Evolutionary conservation across 2,888 invertebrate species (phyloP).

Genomic region (Myopa tessellatipennis): DNA sequence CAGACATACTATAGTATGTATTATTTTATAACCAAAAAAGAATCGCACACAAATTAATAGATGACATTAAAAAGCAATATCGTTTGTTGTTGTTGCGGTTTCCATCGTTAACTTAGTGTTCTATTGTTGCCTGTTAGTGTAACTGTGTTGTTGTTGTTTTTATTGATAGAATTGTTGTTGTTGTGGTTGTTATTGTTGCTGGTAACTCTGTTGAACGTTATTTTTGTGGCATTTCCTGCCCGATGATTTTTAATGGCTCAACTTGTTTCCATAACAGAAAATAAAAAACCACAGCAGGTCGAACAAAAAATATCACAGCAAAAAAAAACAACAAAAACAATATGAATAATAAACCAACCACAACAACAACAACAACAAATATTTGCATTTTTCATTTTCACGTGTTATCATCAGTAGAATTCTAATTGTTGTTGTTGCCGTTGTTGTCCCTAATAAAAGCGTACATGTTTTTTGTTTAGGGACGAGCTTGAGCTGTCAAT

Average conservation of each 20-base stretch:
- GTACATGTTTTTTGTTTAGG: neutral
- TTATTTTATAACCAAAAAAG: too few relatives aligned
- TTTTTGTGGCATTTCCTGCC: conserved; percentile 27
- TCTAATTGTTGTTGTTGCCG: too few relatives aligned
- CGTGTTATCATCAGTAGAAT: conserved; percentile 18
- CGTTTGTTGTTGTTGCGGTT: too few relatives aligned
- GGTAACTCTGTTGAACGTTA: neutral
- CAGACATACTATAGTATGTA: too few relatives aligned
- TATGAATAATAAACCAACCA: too few relatives aligned
- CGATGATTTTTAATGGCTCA: conserved; percentile 14
- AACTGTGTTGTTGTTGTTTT: too few relatives aligned
- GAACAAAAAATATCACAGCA: neutral
- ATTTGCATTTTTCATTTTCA: conserved; percentile 27
- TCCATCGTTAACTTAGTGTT: too few relatives aligned
- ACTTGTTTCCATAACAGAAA: conserved; percentile 13
- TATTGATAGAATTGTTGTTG: neutral
- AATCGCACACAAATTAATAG: too few relatives aligned
- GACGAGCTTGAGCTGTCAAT: conserved; percentile 2
- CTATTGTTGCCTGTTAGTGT: too few relatives aligned
- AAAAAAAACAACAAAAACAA: neutral
- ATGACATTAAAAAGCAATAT: too few relatives aligned
- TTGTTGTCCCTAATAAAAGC: neutral
- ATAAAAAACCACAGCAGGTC: neutral
- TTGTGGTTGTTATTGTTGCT: conserved; percentile 1
- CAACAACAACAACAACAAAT: neutral